Conservation (phyloP, 1,140 invertebrate species). For the Drosophila obscura region DNA sequence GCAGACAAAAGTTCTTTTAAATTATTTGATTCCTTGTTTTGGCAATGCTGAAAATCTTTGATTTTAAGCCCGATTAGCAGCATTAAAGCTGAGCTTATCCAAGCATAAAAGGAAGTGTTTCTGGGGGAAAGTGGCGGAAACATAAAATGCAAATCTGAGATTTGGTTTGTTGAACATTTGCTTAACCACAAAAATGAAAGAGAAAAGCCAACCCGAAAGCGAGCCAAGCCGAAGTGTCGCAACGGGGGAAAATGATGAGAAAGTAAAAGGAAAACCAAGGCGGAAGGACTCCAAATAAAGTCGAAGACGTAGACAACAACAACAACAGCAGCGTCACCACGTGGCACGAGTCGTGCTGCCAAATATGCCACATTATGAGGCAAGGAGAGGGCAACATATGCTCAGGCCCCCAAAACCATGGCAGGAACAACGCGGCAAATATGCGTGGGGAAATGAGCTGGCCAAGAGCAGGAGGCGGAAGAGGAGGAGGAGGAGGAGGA, state of each 20-base stretch:
- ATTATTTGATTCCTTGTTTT: conserved; percentile 35
- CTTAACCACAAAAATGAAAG: conserved; percentile 77
- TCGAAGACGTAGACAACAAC: conserved; percentile 9
- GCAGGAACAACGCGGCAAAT: conserved; percentile 47
- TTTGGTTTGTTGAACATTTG: conserved; percentile 82
- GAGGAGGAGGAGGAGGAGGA: neutral
- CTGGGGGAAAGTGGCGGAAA: conserved; percentile 31
- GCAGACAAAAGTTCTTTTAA: conserved; percentile 34
- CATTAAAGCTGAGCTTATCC: conserved; percentile 72
- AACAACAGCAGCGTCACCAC: conserved; percentile 8
- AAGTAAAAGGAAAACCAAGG: conserved; percentile 15
- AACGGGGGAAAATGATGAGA: conserved; percentile 28
- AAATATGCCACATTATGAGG: conserved; percentile 76
- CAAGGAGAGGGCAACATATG: conserved; percentile 71
- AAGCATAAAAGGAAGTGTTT: conserved; percentile 42
- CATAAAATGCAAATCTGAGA: conserved; percentile 80
- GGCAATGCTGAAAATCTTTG: conserved; percentile 35
- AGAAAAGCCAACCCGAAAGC: conserved; percentile 14
- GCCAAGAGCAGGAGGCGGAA: conserved; percentile 12
- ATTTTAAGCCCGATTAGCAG: conserved; percentile 75
- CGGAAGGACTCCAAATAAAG: conserved; percentile 64
- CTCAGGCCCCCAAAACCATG: conserved; percentile 47
- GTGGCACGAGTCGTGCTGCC: conserved; percentile 53
- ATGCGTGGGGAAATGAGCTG: conserved; percentile 58
- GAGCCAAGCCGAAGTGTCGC: conserved; percentile 30